These are phyloP conservation scores for Xiphorhynchus elegans DNA, from an alignment of 2,113 vertebrate species.

Conservation along the genomic window DNA sequence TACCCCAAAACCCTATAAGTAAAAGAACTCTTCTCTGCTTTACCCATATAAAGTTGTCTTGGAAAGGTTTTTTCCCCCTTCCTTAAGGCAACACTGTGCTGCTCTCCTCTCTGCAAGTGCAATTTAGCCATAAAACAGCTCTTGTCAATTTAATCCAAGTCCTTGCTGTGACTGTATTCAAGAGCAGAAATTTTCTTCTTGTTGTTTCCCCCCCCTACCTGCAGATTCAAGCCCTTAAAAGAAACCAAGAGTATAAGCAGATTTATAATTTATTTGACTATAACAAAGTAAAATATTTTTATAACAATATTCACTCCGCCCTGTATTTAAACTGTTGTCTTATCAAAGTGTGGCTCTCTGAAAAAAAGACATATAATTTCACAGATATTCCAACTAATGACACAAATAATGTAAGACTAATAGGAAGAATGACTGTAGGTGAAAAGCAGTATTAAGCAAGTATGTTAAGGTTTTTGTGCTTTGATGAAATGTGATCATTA, in stretches of 20 bases:
- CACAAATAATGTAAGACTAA: background rate
- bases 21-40: no score
- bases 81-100: no score
- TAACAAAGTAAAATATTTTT: background rate
- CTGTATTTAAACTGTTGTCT: background rate
- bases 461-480: background rate
- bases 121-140: background rate
- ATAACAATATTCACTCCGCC: background rate
- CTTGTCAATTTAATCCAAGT: background rate
- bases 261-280: background rate
- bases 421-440: background rate
- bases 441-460: background rate
- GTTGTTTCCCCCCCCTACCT: rapidly evolving
- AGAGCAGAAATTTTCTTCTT: background rate
- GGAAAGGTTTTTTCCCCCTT: no score
- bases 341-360: rapidly evolving
- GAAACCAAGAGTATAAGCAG: background rate
- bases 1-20: no score
- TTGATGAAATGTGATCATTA: background rate
- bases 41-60: no score
- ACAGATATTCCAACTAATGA: background rate
- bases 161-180: background rate
- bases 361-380: background rate
- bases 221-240: background rate
- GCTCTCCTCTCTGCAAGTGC: background rate